Evolutionary conservation across 53 echinoderm and acorn worm species (phyloP), one percentile per base, ranked within the genome.

Genomic region (Astropecten irregularis): DNA sequence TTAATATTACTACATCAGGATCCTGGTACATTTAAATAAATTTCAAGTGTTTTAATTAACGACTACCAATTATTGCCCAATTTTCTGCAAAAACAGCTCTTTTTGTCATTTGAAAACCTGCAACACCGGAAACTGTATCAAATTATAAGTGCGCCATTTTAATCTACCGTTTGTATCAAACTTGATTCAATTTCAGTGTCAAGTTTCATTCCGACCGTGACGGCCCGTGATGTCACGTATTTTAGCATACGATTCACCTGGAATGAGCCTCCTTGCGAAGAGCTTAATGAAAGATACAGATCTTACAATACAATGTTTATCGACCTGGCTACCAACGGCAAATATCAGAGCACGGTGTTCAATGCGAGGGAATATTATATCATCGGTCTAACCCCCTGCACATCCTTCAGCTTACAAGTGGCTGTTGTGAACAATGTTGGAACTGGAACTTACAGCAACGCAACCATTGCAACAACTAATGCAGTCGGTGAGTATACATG

Each of bases 121-220:
- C 20, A 36, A 1, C 35, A 64, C 36, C 35, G 6, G 5, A 29
- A 36, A 6, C 37, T n/a, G 3, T 44, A 9, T 13, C 7, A 9
- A 13, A 9, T 7, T 9, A 13, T 9, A 9, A 13, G 46, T 44
- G 7, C 46, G 46, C 46, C 46, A 44, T 44, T 7, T 44, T 44
- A n/a, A n/a, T 44, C 46, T 13, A n/a, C n/a, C n/a, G n/a, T 60
- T n/a, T 5, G 31, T 29, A 60, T 6, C 31, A 60, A 25, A 13
- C 58, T 39, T 39, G 5, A 2, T 39, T 0, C 10, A 42, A 57
- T 57, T 39, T 3, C 79, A 79, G 79, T 33, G 15, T 27, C 79
- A 27, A 79, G 61, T 48, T 79, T 79, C 19, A 27, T 79, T 27
- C 79, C 79, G n/a, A 62, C 49, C 9, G 79, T 79, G 47, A 16